Percentiles rank a stretch among this genome's conserved stretches.
phyloP scores from a whole-genome alignment of 2,888 invertebrate genomes.

The Helicoverpa assulta region DNA sequence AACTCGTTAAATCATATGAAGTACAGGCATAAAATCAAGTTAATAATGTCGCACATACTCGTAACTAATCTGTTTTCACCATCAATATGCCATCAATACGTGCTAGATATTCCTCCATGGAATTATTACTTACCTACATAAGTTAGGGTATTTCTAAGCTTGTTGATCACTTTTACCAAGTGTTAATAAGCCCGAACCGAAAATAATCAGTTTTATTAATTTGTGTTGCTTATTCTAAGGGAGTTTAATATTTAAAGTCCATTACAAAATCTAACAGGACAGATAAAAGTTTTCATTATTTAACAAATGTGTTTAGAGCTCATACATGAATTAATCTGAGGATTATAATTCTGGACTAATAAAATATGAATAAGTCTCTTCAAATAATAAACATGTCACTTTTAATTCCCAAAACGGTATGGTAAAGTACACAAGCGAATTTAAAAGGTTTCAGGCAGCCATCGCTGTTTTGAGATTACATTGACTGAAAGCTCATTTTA shows the following conservation, averaged over 20 bases:
- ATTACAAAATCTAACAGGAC: slow-evolving; percentile 18
- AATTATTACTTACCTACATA: too few relatives aligned
- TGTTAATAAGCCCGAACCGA: background rate
- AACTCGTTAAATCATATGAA: too few relatives aligned
- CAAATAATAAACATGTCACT: slow-evolving; percentile 42
- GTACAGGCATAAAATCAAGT: too few relatives aligned
- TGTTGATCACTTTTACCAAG: background rate
- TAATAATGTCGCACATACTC: too few relatives aligned
- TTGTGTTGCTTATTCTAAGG: background rate
- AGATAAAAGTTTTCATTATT: slow-evolving; percentile 39
- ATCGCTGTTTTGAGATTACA: background rate
- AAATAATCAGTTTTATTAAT: background rate
- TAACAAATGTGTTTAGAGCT: slow-evolving; percentile 16
- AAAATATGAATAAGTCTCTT: slow-evolving; percentile 30
- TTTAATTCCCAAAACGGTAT: slow-evolving; percentile 43
- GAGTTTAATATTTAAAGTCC: slow-evolving; percentile 8
- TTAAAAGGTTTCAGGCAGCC: slow-evolving; percentile 2
- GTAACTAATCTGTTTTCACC: too few relatives aligned
- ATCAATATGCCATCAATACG: too few relatives aligned
- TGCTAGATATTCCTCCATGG: too few relatives aligned
- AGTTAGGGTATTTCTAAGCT: background rate
- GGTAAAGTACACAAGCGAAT: slow-evolving; percentile 19
- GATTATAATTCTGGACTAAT: slow-evolving; percentile 22
- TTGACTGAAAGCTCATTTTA: background rate
- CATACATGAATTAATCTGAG: slow-evolving; percentile 16